Base-by-base conservation (phyloP, 1,140 invertebrate genomes). In the Drosophila punjabiensis region DNA sequence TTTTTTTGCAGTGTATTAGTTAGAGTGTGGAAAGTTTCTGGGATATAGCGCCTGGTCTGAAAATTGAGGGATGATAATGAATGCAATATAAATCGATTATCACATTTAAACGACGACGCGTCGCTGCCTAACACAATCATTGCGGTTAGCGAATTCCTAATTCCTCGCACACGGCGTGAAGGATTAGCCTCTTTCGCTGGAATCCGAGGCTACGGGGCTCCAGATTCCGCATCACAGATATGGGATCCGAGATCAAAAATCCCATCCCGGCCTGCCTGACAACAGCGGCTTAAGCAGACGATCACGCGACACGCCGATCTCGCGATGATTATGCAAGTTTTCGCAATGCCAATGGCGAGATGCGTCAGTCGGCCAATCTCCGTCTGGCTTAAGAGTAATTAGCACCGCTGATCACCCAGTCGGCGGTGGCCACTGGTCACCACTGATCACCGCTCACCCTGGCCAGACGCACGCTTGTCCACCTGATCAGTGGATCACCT, bases 51-150 rank as follows among this genome's bases (percentile, higher is more conserved):
- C 35, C 52, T 32, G 18, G n/a, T 8, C 61, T 67, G 84, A 56
- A 60, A 82, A 75, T 82, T 63, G 73, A 62, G 62, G 37, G 53
- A 70, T 76, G 88, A 91, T 91, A 91, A 91, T 91, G 60, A 91
- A 91, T 85, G 81, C 89, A 88, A 70, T 87, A 89, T 79, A 75
- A 85, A 82, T 88, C 69, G 84, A 82, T 91, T 91, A 91, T 73
- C 89, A 91, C 81, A 65, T 88, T 81, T 86, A 68, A 82, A 70
- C 74, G 64, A 75, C 82, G 76, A 73, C 82, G 76, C 85, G 70
- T 52, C 78, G 73, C 74, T 64, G 69, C 37, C 62, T 61, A 74
- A 78, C 70, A 81, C 63, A 73, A 79, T 71, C 48, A 53, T 32
- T 53, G 55, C 53, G 37, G 55, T 59, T 77, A 77, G 62, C 74